Percentiles rank a stretch among this genome's conserved stretches.
Evolutionary conservation across 2,888 invertebrate genomes (phyloP).

Genomic region (Celastrina argiolus): DNA sequence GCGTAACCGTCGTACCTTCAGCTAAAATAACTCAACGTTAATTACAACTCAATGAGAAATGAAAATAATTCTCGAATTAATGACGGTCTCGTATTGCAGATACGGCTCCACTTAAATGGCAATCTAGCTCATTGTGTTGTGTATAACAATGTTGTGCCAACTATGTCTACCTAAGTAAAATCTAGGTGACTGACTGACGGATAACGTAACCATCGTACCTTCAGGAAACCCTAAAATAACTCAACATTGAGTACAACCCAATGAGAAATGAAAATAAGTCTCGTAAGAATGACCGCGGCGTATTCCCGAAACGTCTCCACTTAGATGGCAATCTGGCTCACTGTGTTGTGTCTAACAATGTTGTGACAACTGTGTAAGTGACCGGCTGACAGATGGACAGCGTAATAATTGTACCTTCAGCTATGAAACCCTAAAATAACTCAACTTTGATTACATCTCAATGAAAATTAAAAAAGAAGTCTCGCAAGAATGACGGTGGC

Average conservation of each 20-base stretch:
- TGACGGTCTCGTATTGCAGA: conserved; percentile 32
- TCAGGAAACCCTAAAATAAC: neutral
- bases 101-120: conserved; percentile 43
- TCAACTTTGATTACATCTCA: neutral
- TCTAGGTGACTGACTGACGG: no score
- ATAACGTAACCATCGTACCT: no score
- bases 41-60: conserved; percentile 16
- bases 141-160: no score
- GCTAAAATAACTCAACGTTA: neutral
- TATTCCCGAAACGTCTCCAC: conserved; percentile 37
- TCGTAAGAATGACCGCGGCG: conserved; percentile 27
- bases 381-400: no score
- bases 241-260: neutral
- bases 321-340: conserved; percentile 45
- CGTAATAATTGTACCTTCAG: no score
- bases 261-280: conserved; percentile 20
- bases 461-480: conserved; percentile 18
- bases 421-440: neutral
- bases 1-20: no score
- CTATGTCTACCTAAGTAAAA: no score
- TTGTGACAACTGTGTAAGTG: no score
- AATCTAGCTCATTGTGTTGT: conserved; percentile 40
- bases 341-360: no score
- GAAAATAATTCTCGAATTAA: conserved; percentile 22
- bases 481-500: conserved; percentile 27